These are phyloP conservation scores for Austrofundulus limnaeus DNA, from an alignment of 2,113 vertebrate species.

Conservation along the genomic window DNA sequence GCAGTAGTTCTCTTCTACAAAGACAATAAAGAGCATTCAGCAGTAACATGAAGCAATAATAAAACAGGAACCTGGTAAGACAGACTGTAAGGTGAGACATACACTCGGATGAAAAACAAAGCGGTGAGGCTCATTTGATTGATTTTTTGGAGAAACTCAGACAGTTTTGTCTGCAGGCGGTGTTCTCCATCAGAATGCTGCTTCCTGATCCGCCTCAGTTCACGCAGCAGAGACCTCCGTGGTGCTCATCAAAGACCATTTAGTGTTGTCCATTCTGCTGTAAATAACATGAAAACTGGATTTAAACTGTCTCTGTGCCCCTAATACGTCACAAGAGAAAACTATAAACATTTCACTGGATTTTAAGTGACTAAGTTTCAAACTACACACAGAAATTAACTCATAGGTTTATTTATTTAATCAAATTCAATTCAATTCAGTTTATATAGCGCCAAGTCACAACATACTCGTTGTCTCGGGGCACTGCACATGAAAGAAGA, in stretches of 20 bases:
- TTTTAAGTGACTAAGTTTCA: too few relatives aligned
- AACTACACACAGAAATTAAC: too few relatives aligned
- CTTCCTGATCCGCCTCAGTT: conserved; percentile 7
- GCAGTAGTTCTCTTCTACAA: too few relatives aligned
- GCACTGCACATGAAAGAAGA: too few relatives aligned
- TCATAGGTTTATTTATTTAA: too few relatives aligned
- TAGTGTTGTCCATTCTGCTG: neutral
- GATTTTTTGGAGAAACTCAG: conserved; percentile 54
- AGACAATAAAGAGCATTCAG: too few relatives aligned
- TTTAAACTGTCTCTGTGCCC: neutral
- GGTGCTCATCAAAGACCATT: neutral
- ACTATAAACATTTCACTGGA: too few relatives aligned
- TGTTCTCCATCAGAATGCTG: conserved; percentile 15
- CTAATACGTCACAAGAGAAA: neutral
- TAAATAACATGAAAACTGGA: neutral
- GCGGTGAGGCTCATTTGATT: conserved; percentile 54
- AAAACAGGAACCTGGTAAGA: too few relatives aligned
- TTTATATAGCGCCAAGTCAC: too few relatives aligned
- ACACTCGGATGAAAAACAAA: conserved; percentile 47
- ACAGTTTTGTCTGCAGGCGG: conserved; percentile 51
- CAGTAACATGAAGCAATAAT: too few relatives aligned
- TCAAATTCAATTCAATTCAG: too few relatives aligned
- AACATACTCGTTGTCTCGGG: too few relatives aligned
- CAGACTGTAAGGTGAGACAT: neutral
- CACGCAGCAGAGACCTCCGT: conserved; percentile 1